A percentile compares a stretch with the other conserved stretches of the same genome.
These are phyloP conservation scores for Sphaerophoria taeniata DNA, from an alignment of 2,888 invertebrate species.

Conservation along the genomic window DNA sequence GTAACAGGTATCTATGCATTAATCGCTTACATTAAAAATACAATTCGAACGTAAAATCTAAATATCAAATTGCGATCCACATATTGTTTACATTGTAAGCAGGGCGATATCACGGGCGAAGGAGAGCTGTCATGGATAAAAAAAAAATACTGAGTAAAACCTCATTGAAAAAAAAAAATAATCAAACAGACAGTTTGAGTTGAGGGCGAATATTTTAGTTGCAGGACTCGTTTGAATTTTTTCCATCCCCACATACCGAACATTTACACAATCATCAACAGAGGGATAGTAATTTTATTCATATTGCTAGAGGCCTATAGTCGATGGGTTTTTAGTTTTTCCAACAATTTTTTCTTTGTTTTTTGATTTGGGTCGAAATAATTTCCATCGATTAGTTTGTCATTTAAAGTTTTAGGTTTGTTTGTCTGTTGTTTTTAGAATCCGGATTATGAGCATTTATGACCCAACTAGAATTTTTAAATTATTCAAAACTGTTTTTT, in stretches of 20 bases:
- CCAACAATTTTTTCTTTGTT: neutral
- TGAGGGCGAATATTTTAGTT: conserved; percentile 43
- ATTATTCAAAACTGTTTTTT: conserved; percentile 27
- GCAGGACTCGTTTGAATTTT: conserved; percentile 20
- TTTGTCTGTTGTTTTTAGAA: conserved; percentile 15
- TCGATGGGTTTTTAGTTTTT: neutral
- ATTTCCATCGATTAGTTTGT: conserved; percentile 66
- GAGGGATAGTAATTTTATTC: conserved; percentile 55
- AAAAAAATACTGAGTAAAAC: neutral
- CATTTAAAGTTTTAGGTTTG: conserved; percentile 35
- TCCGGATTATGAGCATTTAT: conserved; percentile 30
- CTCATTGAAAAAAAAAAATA: conserved; percentile 18
- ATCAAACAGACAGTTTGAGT: conserved; percentile 1
- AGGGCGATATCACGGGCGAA: neutral
- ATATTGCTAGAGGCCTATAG: conserved; percentile 29
- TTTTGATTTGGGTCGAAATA: conserved; percentile 65
- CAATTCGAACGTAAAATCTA: conserved; percentile 42
- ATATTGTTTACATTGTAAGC: neutral
- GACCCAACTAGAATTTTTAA: neutral
- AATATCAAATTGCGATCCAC: conserved; percentile 3
- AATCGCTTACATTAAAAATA: conserved; percentile 55
- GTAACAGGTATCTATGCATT: conserved; percentile 47
- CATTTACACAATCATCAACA: neutral
- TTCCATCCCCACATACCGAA: neutral
- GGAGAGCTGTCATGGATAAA: neutral